Conservation (phyloP, 2,797 vertebrate species). For the Pagetopsis macropterus region DNA sequence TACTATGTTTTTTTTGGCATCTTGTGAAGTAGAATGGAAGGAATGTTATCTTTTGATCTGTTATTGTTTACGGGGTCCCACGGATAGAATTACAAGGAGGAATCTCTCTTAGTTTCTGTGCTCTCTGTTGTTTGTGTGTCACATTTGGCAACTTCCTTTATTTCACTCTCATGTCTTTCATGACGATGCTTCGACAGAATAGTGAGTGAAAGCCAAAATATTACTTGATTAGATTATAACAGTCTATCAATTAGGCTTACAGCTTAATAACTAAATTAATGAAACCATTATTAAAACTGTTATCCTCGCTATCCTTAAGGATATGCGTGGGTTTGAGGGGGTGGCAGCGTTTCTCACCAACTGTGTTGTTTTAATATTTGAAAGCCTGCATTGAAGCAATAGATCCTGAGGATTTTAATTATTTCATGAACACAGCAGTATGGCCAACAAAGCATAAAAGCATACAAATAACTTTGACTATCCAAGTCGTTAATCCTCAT, state of each 20-base stretch:
- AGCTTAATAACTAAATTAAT: not conserved
- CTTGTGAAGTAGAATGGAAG: slow-evolving; percentile 36
- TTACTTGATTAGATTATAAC: slow-evolving; percentile 2
- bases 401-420: slow-evolving; percentile 14
- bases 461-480: not conserved
- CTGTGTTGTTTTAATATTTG: slow-evolving; percentile 27
- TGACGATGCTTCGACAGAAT: no score
- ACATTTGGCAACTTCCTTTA: not conserved
- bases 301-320: slow-evolving; percentile 21
- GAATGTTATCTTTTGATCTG: slow-evolving; percentile 63
- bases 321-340: slow-evolving; percentile 45
- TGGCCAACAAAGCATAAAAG: slow-evolving; percentile 10
- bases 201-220: slow-evolving; percentile 13
- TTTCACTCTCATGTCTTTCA: not conserved
- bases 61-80: slow-evolving; percentile 40
- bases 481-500: not conserved
- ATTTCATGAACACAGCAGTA: slow-evolving; percentile 19
- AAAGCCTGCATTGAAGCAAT: slow-evolving; percentile 20
- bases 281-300: slow-evolving; percentile 18
- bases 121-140: slow-evolving; percentile 28
- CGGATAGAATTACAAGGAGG: slow-evolving; percentile 40
- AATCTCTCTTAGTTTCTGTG: slow-evolving; percentile 13
- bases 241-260: slow-evolving; percentile 17
- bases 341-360: slow-evolving; percentile 41
- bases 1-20: slow-evolving; percentile 65